These are phyloP conservation scores for Tortricodes alternella DNA, from an alignment of 2,888 invertebrate species.

Conservation along the genomic window DNA sequence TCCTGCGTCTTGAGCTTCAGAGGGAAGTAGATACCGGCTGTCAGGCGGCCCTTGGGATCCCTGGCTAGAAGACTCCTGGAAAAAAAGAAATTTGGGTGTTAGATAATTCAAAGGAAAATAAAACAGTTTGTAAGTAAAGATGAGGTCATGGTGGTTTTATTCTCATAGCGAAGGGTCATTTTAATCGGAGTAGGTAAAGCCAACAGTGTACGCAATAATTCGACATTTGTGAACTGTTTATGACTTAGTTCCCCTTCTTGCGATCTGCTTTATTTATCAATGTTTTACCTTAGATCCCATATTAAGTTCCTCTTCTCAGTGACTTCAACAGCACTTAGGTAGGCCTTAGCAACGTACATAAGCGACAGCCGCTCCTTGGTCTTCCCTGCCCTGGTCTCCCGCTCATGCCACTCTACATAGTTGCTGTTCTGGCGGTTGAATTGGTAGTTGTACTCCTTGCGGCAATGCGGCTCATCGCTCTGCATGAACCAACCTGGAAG, in stretches of 20 bases:
- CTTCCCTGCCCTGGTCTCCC: conserved; percentile 86
- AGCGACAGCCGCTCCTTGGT: conserved; percentile 87
- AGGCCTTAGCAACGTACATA: conserved; percentile 90
- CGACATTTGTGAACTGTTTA: neutral
- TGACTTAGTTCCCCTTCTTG: neutral
- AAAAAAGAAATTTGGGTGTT: too few relatives aligned
- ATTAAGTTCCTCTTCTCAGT: conserved; percentile 95
- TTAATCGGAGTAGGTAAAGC: neutral
- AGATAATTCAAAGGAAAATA: too few relatives aligned
- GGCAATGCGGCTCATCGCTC: conserved; percentile 88
- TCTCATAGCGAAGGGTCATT: neutral
- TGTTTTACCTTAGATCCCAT: conserved; percentile 86
- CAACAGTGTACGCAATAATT: neutral
- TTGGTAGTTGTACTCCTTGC: conserved; percentile 92
- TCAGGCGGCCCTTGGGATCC: conserved; percentile 91
- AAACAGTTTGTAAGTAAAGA: too few relatives aligned
- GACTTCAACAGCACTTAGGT: conserved; percentile 90
- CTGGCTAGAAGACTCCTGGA: conserved; percentile 90
- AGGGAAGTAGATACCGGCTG: conserved; percentile 94
- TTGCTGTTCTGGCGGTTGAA: conserved; percentile 86
- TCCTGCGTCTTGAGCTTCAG: conserved; percentile 84
- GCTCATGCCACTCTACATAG: conserved; percentile 94
- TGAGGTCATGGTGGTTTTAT: too few relatives aligned
- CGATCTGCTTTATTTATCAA: neutral
- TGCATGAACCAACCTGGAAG: conserved; percentile 91